Base-by-base conservation (phyloP, 2,797 vertebrate species). In the Lepus townsendii region DNA sequence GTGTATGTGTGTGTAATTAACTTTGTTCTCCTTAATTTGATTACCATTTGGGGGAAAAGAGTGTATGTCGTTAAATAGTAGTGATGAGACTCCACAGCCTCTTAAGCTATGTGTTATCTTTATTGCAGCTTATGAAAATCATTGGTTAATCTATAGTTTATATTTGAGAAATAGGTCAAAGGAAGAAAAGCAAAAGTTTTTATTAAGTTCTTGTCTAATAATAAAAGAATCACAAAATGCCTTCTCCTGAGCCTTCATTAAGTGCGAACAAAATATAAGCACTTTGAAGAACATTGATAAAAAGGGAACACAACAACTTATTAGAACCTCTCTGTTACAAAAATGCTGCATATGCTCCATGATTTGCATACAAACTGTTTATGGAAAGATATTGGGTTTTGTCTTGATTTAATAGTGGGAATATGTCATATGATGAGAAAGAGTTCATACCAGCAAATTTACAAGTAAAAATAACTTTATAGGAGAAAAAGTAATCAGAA, bases 401-500 rank as follows among this genome's bases (percentile, higher is more conserved):
- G 17, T 71, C 94, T 95, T 88, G 68, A 80, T 68, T 88, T 88
- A 52, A n/a, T 78, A 82, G 71, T 93, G 52, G 8, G n/a, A 90
- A 85, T 93, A 92, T 96, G 77, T 89, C 47, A 73, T 20, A 10
- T 26, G 26, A 35, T 82, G 17, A 88, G 76, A 63, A 27, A 84
- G 77, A 83, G 7, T 26, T 71, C 42, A 42, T 50, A 83, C 11
- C 16, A 77, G 22, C 6, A 93, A 71, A 77, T 91, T 87, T 94
- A 76, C 13, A 54, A 71, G 65, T 91, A 72, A 57, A 80, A 32
- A 2, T 93, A n/a, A 82, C 60, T 91, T 96, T 65, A 83, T 71
- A 92, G 27, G 82, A 87, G 9, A 72, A 88, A 96, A 97, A 50
- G 12, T 83, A 95, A 94, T 66, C 88, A 92, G 83, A 84, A 73